phyloP scores from a whole-genome alignment of 1,140 invertebrate genomes.

The Aphelinus certus region DNA sequence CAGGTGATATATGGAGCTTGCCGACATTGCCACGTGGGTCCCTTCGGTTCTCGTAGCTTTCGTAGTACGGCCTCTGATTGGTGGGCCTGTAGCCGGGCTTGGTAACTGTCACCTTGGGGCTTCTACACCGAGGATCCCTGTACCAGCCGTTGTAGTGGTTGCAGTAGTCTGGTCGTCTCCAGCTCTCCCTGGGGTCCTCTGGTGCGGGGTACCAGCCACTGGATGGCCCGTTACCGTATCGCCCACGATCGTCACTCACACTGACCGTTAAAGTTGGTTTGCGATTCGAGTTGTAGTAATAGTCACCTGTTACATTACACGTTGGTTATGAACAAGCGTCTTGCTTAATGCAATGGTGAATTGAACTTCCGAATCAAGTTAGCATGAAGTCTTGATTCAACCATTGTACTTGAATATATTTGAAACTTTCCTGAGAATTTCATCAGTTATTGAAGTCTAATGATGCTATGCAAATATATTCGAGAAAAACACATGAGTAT shows the following conservation, averaged over 20 bases:
- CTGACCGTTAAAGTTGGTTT: slow-evolving; percentile 13
- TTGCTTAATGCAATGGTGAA: no score
- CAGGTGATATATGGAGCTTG: slow-evolving; percentile 41
- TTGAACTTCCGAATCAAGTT: no score
- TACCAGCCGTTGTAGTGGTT: slow-evolving; percentile 27
- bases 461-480: no score
- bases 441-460: no score
- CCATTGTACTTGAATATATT: no score
- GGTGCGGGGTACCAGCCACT: slow-evolving; percentile 22
- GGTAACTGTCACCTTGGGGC: slow-evolving; percentile 14
- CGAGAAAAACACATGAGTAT: no score
- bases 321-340: no score
- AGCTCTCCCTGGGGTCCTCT: not conserved
- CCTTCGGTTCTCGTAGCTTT: not conserved
- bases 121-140: slow-evolving; percentile 27
- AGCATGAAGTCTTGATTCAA: no score
- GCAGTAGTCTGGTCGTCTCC: slow-evolving; percentile 14
- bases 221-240: not conserved
- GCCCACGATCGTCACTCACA: slow-evolving; percentile 3
- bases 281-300: slow-evolving; percentile 15
- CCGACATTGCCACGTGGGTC: not conserved
- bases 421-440: no score
- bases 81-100: slow-evolving; percentile 7
- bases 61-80: slow-evolving; percentile 10
- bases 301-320: slow-evolving; percentile 1